phyloP scores from a whole-genome alignment of 2,797 vertebrate species.

The Melanotaenia boesemani region DNA sequence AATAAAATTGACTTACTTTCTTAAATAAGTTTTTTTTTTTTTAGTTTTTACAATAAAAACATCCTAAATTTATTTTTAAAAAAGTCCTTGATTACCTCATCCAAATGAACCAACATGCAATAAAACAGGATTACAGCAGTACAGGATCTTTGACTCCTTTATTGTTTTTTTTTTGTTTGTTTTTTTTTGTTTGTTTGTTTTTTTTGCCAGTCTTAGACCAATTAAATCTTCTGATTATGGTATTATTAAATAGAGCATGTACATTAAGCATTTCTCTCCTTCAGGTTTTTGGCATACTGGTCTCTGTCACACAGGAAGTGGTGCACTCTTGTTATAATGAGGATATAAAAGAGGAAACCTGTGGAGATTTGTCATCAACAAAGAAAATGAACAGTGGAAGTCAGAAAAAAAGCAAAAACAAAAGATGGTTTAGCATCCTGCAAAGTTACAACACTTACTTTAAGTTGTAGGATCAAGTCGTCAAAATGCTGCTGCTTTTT shows the following conservation, averaged over 20 bases:
- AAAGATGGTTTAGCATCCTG: not conserved
- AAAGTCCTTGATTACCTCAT: too few relatives aligned
- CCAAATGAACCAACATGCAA: not conserved
- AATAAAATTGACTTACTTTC: not conserved
- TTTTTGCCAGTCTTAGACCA: too few relatives aligned
- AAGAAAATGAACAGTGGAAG: not conserved
- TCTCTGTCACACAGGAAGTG: too few relatives aligned
- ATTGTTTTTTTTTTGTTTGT: too few relatives aligned
- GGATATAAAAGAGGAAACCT: not conserved
- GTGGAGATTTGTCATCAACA: not conserved
- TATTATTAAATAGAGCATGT: too few relatives aligned
- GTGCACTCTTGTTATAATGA: not conserved
- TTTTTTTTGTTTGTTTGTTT: too few relatives aligned
- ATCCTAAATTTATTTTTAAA: not conserved
- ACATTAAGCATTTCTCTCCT: too few relatives aligned
- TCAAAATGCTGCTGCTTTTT: constrained; percentile 7
- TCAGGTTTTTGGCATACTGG: too few relatives aligned
- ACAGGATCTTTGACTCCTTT: not conserved
- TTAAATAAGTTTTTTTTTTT: not conserved
- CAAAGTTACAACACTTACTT: not conserved
- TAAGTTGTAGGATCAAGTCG: not conserved
- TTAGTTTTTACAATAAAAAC: not conserved
- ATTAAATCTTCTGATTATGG: too few relatives aligned
- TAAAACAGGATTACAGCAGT: not conserved
- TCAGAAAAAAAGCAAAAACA: not conserved